Evolutionary conservation across 2,113 vertebrate genomes (phyloP).

Genomic region (Fregetta grallaria): DNA sequence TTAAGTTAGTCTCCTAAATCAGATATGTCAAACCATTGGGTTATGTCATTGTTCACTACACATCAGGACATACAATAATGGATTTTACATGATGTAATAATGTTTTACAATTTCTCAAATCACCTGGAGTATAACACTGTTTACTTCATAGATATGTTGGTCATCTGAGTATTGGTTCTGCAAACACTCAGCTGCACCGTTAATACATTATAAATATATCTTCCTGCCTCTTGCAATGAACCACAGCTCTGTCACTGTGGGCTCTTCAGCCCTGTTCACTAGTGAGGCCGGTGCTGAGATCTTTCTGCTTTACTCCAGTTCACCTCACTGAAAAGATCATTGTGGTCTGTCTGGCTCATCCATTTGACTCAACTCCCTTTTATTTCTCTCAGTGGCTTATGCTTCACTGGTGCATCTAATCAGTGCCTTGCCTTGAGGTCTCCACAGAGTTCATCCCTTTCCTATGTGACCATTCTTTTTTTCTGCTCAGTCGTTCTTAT

Average conservation of each 20-base stretch:
- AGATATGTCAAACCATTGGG: not conserved
- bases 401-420: conserved; percentile 7
- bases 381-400: not conserved
- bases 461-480: not conserved
- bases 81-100: not conserved
- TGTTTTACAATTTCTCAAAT: not conserved
- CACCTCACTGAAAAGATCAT: not conserved
- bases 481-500: not conserved
- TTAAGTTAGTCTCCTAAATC: not conserved
- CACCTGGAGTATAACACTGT: not conserved
- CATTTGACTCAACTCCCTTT: not conserved
- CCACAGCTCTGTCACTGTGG: not conserved
- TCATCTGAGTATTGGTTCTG: not conserved
- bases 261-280: not conserved
- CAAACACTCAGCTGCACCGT: not conserved
- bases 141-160: not conserved
- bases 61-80: not conserved
- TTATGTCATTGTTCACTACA: not conserved
- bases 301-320: not conserved
- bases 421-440: conserved; percentile 12
- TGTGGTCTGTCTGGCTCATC: not conserved
- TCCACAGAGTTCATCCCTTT: not conserved
- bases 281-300: not conserved
- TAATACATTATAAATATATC: not conserved
- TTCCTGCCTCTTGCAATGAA: not conserved